Percentiles rank a stretch among this genome's conserved stretches.
These are phyloP conservation scores for Calephelis virginiensis DNA, from an alignment of 1,140 invertebrate genomes.

Conservation along the genomic window DNA sequence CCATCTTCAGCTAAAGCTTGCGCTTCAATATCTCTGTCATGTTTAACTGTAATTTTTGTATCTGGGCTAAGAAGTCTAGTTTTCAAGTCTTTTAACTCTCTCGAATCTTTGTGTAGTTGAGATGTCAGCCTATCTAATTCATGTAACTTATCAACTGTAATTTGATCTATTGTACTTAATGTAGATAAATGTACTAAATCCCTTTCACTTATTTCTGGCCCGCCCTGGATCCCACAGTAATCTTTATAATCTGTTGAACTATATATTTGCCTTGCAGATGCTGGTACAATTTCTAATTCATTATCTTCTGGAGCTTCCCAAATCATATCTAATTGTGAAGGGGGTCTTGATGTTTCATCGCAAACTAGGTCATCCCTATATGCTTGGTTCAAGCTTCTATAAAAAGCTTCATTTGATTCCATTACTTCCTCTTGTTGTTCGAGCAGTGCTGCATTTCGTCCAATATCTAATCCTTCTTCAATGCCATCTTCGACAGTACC, in stretches of 20 bases:
- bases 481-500: slow-evolving; percentile 81
- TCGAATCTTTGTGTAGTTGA: slow-evolving; percentile 88
- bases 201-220: slow-evolving; percentile 86
- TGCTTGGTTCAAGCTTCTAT: slow-evolving; percentile 91
- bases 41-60: slow-evolving; percentile 67
- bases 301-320: slow-evolving; percentile 85
- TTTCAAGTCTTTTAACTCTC: slow-evolving; percentile 87
- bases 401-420: slow-evolving; percentile 93
- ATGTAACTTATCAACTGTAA: slow-evolving; percentile 87
- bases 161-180: slow-evolving; percentile 87
- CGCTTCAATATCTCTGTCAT: slow-evolving; percentile 78
- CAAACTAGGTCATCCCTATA: slow-evolving; percentile 88
- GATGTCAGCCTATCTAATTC: slow-evolving; percentile 87
- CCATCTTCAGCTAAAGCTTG: slow-evolving; percentile 81
- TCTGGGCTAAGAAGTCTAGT: slow-evolving; percentile 82
- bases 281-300: slow-evolving; percentile 71
- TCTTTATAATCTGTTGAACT: slow-evolving; percentile 89
- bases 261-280: slow-evolving; percentile 81
- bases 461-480: slow-evolving; percentile 80
- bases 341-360: slow-evolving; percentile 80
- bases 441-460: slow-evolving; percentile 55
- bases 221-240: slow-evolving; percentile 83
- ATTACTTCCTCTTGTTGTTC: slow-evolving; percentile 67
- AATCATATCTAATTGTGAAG: slow-evolving; percentile 88
- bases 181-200: slow-evolving; percentile 86